A percentile compares a stretch with the other conserved stretches of the same genome.
Conservation (phyloP, 2,113 vertebrate genomes). For the Dolichallabes microphthalmus region DNA sequence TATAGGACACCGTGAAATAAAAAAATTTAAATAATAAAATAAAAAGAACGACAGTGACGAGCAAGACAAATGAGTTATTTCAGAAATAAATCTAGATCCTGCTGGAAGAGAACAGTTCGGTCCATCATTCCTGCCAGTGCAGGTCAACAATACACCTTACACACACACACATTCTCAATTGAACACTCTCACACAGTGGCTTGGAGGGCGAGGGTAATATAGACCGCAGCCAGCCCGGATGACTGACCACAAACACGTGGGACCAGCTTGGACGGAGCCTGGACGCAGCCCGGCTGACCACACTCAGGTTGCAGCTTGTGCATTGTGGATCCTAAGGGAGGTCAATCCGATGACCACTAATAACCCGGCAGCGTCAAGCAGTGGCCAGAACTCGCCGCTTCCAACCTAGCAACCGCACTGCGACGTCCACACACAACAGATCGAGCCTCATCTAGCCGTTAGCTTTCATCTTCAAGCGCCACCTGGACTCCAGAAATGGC, state of each 20-base stretch:
- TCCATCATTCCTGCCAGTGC: conserved; percentile 19
- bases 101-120: not conserved
- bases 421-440: conserved; percentile 24
- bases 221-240: conserved; percentile 18
- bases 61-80: not conserved
- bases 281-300: conserved; percentile 43
- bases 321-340: conserved; percentile 40
- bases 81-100: not conserved
- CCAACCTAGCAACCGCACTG: conserved; percentile 35
- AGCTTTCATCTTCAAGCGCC: not conserved
- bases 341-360: conserved; percentile 47
- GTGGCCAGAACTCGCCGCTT: conserved; percentile 11
- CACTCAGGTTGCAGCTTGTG: conserved; percentile 33
- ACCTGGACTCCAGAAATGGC: conserved; percentile 1
- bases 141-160: conserved; percentile 19
- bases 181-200: not conserved
- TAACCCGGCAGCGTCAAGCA: conserved; percentile 27
- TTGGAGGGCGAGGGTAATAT: not conserved
- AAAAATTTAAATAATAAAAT: not conserved
- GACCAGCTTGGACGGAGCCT: conserved; percentile 49
- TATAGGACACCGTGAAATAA: not conserved
- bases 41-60: not conserved
- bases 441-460: not conserved
- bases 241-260: conserved; percentile 31
- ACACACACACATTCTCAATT: conserved; percentile 26